These are phyloP conservation scores for Lamprotornis superbus DNA, from an alignment of 2,113 vertebrate genomes.

Conservation along the genomic window DNA sequence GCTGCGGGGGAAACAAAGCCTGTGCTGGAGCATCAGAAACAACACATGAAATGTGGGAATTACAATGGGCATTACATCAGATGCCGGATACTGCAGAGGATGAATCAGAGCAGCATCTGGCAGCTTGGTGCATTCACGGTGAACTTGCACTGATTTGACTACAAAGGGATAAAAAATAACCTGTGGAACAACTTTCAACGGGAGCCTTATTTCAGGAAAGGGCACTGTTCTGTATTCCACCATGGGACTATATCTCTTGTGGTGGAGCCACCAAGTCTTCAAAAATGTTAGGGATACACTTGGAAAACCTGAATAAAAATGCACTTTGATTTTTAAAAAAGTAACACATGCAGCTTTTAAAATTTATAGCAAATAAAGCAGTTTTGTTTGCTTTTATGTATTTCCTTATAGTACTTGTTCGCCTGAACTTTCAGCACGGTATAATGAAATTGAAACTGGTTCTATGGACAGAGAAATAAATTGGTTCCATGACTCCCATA, in stretches of 20 bases:
- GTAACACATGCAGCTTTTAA: background rate
- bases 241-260: fast-evolving
- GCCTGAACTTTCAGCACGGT: background rate
- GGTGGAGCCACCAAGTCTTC: background rate
- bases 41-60: background rate
- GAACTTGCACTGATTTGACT: background rate
- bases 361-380: background rate
- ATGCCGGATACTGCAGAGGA: background rate
- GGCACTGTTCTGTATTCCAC: background rate
- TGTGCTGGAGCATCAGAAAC: background rate
- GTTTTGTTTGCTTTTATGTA: background rate
- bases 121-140: background rate
- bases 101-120: background rate
- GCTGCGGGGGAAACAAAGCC: background rate
- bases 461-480: background rate
- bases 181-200: background rate
- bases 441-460: background rate
- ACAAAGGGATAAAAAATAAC: background rate
- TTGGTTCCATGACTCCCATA: background rate
- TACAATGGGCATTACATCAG: slow-evolving; percentile 28
- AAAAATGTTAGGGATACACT: background rate
- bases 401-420: background rate
- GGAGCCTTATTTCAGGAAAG: background rate
- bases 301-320: background rate
- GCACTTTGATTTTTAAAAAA: background rate